Evolutionary conservation across 2,797 vertebrate species (phyloP), one percentile per base, ranked within the genome.

Genomic region (Echiichthys vipera): DNA sequence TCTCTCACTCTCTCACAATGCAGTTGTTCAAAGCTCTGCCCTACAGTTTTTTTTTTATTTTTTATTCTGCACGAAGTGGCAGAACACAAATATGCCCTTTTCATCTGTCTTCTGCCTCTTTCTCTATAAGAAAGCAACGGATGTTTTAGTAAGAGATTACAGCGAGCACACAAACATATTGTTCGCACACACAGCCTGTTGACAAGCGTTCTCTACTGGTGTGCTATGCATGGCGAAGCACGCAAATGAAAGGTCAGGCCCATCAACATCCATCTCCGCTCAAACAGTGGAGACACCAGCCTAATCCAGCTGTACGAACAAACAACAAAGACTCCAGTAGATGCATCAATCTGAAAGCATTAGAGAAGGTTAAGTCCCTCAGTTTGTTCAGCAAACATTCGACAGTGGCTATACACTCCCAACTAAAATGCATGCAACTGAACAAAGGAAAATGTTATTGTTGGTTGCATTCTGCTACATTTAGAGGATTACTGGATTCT

Each of bases 191-290:
- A 68, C 71, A 12, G 39, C 45, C 70, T 79, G 87, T 74, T 90
- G 90, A 89, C 87, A 81, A 84, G 80, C 71, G 51, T 61, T 88
- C 84, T 88, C 79, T 72, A 46, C 81, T 76, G 55, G 84, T 75
- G 90, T 47, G 67, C 76, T 80, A 85, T 74, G 90, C 86, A 85
- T 88, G 84, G 88, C 49, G 61, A 84, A 86, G 79, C 86, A 89
- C 83, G 70, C 88, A 80, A 91, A 91, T 81, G 78, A 93, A 94
- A 94, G 92, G 93, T 94, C 93, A 94, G 84, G 74, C 72, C 83
- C 90, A 93, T 95, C 92, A 90, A 83, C 89, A 91, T 92, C 89
- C 86, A 85, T 90, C 90, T 90, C 73, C 57, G 57, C 76, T 78
- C 87, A 84, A 92, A 87, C 61, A 49, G 80, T 75, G 53, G 59